phyloP scores from a whole-genome alignment of 30 jellyfish, hydroid and myxozoan species.

The Chrysaora quinquecirrha region DNA sequence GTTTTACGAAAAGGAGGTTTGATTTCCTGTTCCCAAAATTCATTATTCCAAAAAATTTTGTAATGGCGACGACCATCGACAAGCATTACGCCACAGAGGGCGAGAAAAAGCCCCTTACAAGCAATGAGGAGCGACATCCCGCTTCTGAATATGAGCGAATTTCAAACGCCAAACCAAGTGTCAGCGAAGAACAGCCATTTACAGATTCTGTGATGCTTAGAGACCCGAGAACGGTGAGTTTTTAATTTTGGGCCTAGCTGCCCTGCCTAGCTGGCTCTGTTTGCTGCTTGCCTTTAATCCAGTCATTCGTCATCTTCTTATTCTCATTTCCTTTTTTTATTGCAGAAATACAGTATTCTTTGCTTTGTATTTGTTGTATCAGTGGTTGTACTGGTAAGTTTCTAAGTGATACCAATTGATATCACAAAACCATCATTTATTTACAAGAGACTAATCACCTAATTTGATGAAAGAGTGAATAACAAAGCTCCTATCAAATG shows the following conservation, averaged over 20 bases:
- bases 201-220: slow-evolving; percentile 64
- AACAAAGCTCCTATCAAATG: too few relatives aligned
- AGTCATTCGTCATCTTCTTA: too few relatives aligned
- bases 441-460: too few relatives aligned
- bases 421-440: too few relatives aligned
- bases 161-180: slow-evolving; percentile 44
- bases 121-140: slow-evolving; percentile 46
- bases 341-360: slow-evolving; percentile 55
- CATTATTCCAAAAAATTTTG: too few relatives aligned
- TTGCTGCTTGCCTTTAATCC: too few relatives aligned
- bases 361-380: slow-evolving; percentile 43
- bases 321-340: too few relatives aligned
- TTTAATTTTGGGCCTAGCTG: neutral
- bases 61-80: slow-evolving; percentile 71
- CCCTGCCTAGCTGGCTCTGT: neutral
- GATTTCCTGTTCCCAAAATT: too few relatives aligned
- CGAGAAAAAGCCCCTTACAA: slow-evolving; percentile 57
- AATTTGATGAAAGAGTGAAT: too few relatives aligned
- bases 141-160: slow-evolving; percentile 42
- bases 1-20: too few relatives aligned
- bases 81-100: slow-evolving; percentile 66
- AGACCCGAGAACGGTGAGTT: slow-evolving; percentile 61
- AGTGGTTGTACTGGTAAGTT: slow-evolving; percentile 55
- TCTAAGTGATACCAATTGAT: too few relatives aligned
- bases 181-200: slow-evolving; percentile 57